These are phyloP conservation scores for Yponomeuta sedellus DNA, from an alignment of 2,888 invertebrate genomes.

Conservation along the genomic window DNA sequence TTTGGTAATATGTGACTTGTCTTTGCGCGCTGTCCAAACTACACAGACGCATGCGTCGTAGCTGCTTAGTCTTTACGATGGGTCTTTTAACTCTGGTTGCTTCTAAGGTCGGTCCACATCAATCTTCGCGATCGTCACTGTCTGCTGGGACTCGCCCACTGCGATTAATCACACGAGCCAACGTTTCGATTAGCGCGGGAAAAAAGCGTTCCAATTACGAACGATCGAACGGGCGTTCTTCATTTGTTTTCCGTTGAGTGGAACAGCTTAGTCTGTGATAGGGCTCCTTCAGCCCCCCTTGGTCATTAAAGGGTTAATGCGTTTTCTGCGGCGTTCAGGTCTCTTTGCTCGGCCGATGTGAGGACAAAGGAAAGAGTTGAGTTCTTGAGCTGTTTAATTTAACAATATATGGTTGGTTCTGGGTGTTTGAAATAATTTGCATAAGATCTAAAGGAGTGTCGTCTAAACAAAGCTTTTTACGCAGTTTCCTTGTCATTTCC, in stretches of 20 bases:
- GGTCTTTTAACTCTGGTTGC: constrained; percentile 5
- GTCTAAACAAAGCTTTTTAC: not conserved
- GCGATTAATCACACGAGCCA: constrained; percentile 62
- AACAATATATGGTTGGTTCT: too few species aligned
- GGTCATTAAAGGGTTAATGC: constrained; percentile 13
- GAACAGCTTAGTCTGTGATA: constrained; percentile 5
- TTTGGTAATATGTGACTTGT: not conserved
- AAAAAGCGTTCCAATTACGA: constrained; percentile 54
- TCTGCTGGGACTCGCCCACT: constrained; percentile 54
- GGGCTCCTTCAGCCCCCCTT: not conserved
- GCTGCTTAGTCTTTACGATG: not conserved
- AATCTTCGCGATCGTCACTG: constrained; percentile 66
- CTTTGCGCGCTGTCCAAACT: not conserved
- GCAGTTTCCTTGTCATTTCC: not conserved
- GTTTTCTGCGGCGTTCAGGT: not conserved
- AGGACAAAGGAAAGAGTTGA: not conserved
- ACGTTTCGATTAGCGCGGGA: constrained; percentile 66
- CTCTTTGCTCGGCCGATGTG: not conserved
- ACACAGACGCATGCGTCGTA: not conserved
- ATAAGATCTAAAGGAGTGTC: not conserved
- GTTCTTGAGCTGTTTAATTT: not conserved
- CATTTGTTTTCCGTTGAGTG: constrained; percentile 23
- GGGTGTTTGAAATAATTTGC: too few species aligned
- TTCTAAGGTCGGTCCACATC: constrained; percentile 38
- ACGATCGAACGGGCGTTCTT: constrained; percentile 26